These are phyloP conservation scores for Ametastegia equiseti DNA, from an alignment of 2,888 invertebrate genomes.

Conservation along the genomic window DNA sequence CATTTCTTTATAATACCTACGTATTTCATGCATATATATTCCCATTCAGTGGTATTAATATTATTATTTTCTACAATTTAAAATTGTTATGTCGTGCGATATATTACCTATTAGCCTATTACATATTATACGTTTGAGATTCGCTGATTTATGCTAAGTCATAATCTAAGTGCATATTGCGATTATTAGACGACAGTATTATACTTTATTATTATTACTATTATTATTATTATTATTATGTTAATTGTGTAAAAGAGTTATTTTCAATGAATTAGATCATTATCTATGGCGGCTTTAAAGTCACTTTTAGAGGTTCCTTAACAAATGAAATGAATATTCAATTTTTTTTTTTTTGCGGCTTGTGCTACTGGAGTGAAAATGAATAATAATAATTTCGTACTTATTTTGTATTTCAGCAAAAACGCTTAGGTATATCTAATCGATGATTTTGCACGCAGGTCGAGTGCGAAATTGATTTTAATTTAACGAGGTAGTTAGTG, in stretches of 20 bases:
- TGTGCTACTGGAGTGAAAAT: background rate
- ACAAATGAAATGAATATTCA: background rate
- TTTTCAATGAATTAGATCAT: no score
- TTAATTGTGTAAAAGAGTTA: no score
- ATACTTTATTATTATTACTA: background rate
- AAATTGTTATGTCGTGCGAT: constrained; percentile 7
- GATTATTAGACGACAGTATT: constrained; percentile 33
- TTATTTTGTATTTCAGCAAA: background rate
- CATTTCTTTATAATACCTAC: no score
- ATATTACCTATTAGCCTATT: no score
- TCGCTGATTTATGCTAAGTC: background rate
- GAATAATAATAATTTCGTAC: background rate
- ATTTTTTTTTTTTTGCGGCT: background rate
- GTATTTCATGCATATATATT: no score
- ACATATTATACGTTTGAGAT: constrained; percentile 3
- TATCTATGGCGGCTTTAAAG: background rate
- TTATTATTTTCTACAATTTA: background rate
- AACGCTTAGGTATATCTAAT: background rate
- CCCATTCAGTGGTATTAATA: background rate
- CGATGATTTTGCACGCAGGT: background rate
- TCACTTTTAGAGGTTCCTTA: background rate
- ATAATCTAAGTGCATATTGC: background rate
- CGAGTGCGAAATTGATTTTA: background rate
- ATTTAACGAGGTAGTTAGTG: background rate
- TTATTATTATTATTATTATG: no score